Conservation (phyloP, 1,140 invertebrate genomes). For the Telenomus remus region DNA sequence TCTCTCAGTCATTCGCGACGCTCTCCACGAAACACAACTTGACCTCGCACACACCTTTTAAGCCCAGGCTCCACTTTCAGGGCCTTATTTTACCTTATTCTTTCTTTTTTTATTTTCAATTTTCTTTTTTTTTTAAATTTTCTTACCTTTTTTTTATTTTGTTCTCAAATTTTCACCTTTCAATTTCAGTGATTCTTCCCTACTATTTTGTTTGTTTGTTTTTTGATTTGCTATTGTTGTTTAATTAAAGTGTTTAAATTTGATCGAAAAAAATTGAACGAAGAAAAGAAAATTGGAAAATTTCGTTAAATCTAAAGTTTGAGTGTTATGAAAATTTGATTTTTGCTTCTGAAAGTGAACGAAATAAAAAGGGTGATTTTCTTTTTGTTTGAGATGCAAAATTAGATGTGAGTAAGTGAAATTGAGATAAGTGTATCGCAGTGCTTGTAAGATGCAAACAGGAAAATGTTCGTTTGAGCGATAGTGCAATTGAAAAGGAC, state of each 20-base stretch:
- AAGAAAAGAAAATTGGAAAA: too few relatives aligned
- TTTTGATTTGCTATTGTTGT: too few relatives aligned
- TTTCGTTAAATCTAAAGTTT: too few relatives aligned
- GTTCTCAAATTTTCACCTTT: too few relatives aligned
- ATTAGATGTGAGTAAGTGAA: not conserved
- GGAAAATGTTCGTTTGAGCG: conserved; percentile 38
- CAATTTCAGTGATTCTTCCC: too few relatives aligned
- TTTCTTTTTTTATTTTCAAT: not conserved
- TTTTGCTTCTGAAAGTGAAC: not conserved
- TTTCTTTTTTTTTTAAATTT: not conserved
- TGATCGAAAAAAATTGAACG: too few relatives aligned
- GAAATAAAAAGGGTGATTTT: too few relatives aligned
- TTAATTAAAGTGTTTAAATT: too few relatives aligned
- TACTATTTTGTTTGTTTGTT: too few relatives aligned
- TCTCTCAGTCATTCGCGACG: conserved; percentile 55
- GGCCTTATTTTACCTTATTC: not conserved
- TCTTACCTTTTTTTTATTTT: not conserved
- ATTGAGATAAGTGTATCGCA: conserved; percentile 7
- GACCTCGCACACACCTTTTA: conserved; percentile 3
- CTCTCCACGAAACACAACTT: conserved; percentile 32
- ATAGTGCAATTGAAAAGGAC: conserved; percentile 28
- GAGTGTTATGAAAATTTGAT: too few relatives aligned
- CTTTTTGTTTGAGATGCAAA: not conserved
- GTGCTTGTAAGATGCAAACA: conserved; percentile 20
- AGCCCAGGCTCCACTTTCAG: not conserved